Evolutionary conservation across 2,888 invertebrate genomes (phyloP), one percentile per base, ranked within the genome.

Genomic region (Malacosoma neustria): DNA sequence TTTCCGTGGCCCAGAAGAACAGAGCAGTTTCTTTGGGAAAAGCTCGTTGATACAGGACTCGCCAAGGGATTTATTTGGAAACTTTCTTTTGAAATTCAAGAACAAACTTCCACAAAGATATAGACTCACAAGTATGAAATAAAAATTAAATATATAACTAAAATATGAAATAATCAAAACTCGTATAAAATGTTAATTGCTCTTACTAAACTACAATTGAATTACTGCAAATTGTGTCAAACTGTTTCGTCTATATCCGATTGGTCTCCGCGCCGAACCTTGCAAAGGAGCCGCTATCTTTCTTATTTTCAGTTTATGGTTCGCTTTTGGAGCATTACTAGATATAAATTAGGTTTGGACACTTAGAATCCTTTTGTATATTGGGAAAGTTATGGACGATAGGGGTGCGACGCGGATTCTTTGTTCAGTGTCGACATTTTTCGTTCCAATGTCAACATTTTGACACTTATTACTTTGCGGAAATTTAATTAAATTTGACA

Each of bases 251-350:
- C 34, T 32, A 38, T 34, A 31, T 34, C 9, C 34, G 32, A 22
- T 13, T 30, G 14, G 9, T 13, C 34, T 31, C 38, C 43, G 42
- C 41, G 43, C 31, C 36, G 43, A 38, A 38, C 46, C 53, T 55
- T 60, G 55, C 59, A 59, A 62, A 62, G 51, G 42, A 47, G 60
- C 56, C 49, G 55, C 54, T 61, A 58, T 62, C 49, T 54, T 45
- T 58, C 57, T 57, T 57, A 58, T 62, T 60, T 58, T 46, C 48
- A 42, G 48, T 61, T 61, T 61, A 65, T 60, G 51, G 54, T 45
- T 35, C 51, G 49, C 55, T 58, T 56, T 55, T 50, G 45, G 43
- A 44, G 37, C 45, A 53, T 58, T 58, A 54, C 48, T 49, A 44
- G 43, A 53, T 47, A 54, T 52, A 56, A 54, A 55, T 57, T 51